These are phyloP conservation scores for Aspidiotus rigidus DNA, from an alignment of 2,888 invertebrate species.

Conservation along the genomic window DNA sequence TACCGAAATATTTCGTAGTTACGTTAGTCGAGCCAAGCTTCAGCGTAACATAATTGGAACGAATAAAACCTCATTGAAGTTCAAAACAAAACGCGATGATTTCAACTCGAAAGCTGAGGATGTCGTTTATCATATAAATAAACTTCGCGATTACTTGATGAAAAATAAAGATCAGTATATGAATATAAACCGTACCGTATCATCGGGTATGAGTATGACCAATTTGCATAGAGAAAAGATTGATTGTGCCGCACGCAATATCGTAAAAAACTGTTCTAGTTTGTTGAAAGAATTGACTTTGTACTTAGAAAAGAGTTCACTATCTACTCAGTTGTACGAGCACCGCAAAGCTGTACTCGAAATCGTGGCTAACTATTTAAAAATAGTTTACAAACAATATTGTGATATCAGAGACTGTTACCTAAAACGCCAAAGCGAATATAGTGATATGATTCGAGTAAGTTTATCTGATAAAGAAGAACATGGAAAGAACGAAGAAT, in stretches of 20 bases:
- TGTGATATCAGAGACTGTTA: constrained; percentile 79
- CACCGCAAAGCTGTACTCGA: constrained; percentile 68
- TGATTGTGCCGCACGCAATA: constrained; percentile 73
- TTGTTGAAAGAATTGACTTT: constrained; percentile 57
- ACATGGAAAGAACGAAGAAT: constrained; percentile 12
- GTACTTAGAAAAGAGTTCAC: constrained; percentile 35
- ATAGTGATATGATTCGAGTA: constrained; percentile 60
- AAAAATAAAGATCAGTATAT: constrained; percentile 21
- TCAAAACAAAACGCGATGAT: constrained; percentile 19
- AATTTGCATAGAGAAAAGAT: constrained; percentile 79
- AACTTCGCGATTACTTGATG: constrained; percentile 14
- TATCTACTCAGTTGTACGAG: constrained; percentile 55
- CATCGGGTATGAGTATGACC: constrained; percentile 48
- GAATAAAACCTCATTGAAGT: constrained; percentile 19
- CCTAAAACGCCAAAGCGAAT: constrained; percentile 74
- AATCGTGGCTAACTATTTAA: constrained; percentile 69
- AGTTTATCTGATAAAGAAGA: constrained; percentile 18
- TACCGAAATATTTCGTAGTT: constrained; percentile 22
- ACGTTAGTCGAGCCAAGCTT: constrained; percentile 18
- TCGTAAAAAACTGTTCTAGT: constrained; percentile 70
- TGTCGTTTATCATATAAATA: constrained; percentile 24
- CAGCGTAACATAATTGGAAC: constrained; percentile 10
- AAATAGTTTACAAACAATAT: constrained; percentile 76
- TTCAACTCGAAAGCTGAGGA: constrained; percentile 27
- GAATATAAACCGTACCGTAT: constrained; percentile 11